phyloP scores from a whole-genome alignment of 2,888 invertebrate species.

The Actias luna region DNA sequence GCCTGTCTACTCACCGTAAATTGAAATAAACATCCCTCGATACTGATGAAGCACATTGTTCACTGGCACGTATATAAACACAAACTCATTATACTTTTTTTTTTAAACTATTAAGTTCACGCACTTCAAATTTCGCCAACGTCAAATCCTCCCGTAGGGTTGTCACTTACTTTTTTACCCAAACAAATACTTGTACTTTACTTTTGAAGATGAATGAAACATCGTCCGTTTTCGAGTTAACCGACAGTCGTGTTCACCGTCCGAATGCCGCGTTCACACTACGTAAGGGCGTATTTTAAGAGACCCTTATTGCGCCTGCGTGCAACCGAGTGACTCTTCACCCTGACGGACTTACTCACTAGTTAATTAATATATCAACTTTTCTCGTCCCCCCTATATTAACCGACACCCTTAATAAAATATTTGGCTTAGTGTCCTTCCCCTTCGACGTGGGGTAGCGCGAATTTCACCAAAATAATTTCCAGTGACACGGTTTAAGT shows the following conservation, averaged over 20 bases:
- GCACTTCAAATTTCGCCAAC: constrained; percentile 27
- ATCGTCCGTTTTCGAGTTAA: constrained; percentile 34
- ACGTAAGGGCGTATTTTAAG: constrained; percentile 68
- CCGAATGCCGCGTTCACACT: constrained; percentile 62
- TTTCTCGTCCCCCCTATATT: constrained; percentile 69
- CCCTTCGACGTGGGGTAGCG: constrained; percentile 23
- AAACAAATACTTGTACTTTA: constrained; percentile 46
- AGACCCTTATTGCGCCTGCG: constrained; percentile 68
- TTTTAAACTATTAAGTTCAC: constrained; percentile 7
- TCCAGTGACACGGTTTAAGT: constrained; percentile 30
- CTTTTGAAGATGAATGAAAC: constrained; percentile 51
- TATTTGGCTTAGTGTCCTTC: constrained; percentile 52
- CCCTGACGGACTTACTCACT: constrained; percentile 74
- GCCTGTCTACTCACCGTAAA: constrained; percentile 54
- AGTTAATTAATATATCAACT: constrained; percentile 81
- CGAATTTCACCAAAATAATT: constrained; percentile 24
- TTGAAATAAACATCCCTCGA: constrained; percentile 57
- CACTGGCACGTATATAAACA: constrained; percentile 53
- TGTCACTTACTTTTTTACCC: constrained; percentile 51
- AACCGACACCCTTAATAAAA: constrained; percentile 74
- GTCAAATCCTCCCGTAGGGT: constrained; percentile 35
- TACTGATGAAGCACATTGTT: constrained; percentile 61
- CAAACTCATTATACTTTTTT: constrained; percentile 21
- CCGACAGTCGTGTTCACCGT: constrained; percentile 47
- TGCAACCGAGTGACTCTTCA: constrained; percentile 72